A percentile compares a stretch with the other conserved stretches of the same genome.
These are phyloP conservation scores for Laterallus jamaicensis DNA, from an alignment of 2,113 vertebrate genomes.

Conservation along the genomic window DNA sequence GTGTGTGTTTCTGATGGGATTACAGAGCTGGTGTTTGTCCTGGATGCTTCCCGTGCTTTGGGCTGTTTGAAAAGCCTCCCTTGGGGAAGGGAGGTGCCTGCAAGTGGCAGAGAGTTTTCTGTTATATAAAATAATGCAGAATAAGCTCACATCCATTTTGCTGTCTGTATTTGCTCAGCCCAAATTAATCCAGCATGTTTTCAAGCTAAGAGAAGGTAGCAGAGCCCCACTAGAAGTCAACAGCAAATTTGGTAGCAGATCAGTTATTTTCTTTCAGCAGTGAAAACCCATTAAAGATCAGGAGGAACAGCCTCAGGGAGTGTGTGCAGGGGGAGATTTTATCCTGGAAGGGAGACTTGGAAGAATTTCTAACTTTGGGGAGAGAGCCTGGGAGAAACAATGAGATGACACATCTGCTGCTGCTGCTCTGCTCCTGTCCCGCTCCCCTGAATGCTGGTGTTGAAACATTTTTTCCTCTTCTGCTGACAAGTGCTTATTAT, in stretches of 20 bases:
- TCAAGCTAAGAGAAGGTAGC: not conserved
- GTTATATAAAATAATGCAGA: slow-evolving; percentile 11
- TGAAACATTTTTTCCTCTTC: not conserved
- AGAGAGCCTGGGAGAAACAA: not conserved
- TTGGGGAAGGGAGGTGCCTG: not conserved
- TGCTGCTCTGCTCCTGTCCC: not conserved
- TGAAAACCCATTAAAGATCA: not conserved
- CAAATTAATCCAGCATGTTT: slow-evolving; percentile 43
- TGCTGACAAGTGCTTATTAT: not conserved
- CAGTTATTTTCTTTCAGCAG: slow-evolving; percentile 26
- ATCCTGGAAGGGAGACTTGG: slow-evolving; percentile 6
- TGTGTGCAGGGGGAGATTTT: not conserved
- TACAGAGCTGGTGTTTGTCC: slow-evolving; percentile 9
- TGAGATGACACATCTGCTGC: not conserved
- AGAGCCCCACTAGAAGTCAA: slow-evolving; percentile 41
- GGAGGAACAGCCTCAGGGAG: not conserved
- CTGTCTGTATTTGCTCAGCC: slow-evolving; percentile 22
- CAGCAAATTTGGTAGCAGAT: slow-evolving; percentile 28
- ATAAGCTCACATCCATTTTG: slow-evolving; percentile 11
- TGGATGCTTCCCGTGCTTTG: not conserved
- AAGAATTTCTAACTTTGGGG: not conserved
- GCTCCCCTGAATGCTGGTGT: not conserved
- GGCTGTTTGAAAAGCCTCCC: not conserved
- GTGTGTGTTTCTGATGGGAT: not conserved
- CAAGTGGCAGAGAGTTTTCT: not conserved